Percentiles rank a stretch among this genome's conserved stretches.
These are phyloP conservation scores for Irena cyanogastra DNA, from an alignment of 2,113 vertebrate species.

Conservation along the genomic window DNA sequence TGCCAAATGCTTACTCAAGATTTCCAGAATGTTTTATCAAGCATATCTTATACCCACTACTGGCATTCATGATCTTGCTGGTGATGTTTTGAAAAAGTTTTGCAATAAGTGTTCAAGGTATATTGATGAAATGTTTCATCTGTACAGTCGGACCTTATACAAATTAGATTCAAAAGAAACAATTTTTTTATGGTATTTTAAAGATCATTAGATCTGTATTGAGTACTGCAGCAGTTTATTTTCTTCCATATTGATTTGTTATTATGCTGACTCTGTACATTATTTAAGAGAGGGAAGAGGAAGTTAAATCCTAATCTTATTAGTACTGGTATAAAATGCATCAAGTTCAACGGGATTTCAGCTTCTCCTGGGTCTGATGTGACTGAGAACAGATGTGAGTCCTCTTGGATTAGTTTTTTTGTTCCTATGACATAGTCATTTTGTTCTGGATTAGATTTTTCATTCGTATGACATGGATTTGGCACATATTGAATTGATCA, in stretches of 20 bases:
- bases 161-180: not conserved
- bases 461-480: not conserved
- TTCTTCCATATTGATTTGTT: conserved; percentile 13
- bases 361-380: not conserved
- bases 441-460: not conserved
- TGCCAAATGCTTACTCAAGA: not conserved
- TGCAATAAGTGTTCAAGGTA: not conserved
- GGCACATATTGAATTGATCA: not conserved
- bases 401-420: not conserved
- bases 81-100: not conserved
- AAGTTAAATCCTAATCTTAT: conserved; percentile 34
- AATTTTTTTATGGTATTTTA: not conserved
- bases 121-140: not conserved
- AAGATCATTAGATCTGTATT: not conserved
- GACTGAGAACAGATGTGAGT: conserved; percentile 21
- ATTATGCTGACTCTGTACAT: not conserved
- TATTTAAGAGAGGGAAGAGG: not conserved
- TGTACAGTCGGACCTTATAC: not conserved
- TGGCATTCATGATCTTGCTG: not conserved
- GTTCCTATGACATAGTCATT: not conserved
- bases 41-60: not conserved
- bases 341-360: not conserved
- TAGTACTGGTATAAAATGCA: not conserved
- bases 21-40: not conserved
- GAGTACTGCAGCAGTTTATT: not conserved